Base-by-base conservation (phyloP, 30 jellyfish, hydroid and myxozoan genomes). In the Hydra vulgaris region DNA sequence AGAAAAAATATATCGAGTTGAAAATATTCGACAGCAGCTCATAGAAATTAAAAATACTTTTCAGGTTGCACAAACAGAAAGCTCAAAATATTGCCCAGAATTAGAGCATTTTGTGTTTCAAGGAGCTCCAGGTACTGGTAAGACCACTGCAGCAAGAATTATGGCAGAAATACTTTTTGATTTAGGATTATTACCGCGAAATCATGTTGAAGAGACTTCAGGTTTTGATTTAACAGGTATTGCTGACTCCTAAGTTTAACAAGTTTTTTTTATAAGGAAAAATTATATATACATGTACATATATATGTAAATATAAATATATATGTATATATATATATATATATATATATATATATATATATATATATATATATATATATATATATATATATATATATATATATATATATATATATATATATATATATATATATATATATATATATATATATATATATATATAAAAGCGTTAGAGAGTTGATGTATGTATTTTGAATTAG, bases 161-260 rank as follows among this genome's bases (percentile, higher is more conserved):
- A 74, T 74, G 82, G 82, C 82, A 21, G 55, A 74, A 21, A 74
- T 74, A 20, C 71, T 74, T 16, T 74, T 74, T 74, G 82, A 74
- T 74, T 74, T 74, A 68, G 82, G 82, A 21, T 74, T 74, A 53
- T 74, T 24, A 24, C 24, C 82, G 8, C 22, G 82, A 24, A 74
- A 74, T 21, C 82, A 74, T 40, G 82, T 74, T 25, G 82, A 74
- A 74, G 71, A 74, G 55, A 74, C 82, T 17, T 74, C 82, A 25
- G 82, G 82, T n/a, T 74, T 74, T 74, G 82, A 25, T n/a, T 40
- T 74, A 24, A 74, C 82, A 74, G 82, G 82, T 74, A 40, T 5
- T 40, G 61, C 12, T 40, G n/a, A n/a, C n/a, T n/a, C n/a, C n/a
- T n/a, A n/a, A 8, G 1, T n/a, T 68, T 7, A 20, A 20, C 1